These are phyloP conservation scores for Epicampocera succincta DNA, from an alignment of 2,888 invertebrate genomes.

Conservation along the genomic window DNA sequence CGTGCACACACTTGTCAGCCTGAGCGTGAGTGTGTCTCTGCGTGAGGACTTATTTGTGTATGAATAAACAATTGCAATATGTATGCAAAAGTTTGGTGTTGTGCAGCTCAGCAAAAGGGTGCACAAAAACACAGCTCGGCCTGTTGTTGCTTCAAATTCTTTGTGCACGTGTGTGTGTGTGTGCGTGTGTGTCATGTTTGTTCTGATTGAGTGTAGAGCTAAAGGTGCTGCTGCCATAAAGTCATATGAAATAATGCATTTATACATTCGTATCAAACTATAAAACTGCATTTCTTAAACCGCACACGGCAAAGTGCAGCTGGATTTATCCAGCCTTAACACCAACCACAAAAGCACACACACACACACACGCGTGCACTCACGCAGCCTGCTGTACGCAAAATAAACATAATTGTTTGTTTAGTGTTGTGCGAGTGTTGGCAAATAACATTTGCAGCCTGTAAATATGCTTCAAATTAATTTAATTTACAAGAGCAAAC, in stretches of 20 bases:
- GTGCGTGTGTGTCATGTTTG: conserved; percentile 6
- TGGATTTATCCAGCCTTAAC: not conserved
- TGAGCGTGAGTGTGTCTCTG: not conserved
- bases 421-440: conserved; percentile 7
- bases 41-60: conserved; percentile 14
- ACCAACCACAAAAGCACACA: conserved; percentile 44
- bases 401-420: conserved; percentile 39
- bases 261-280: conserved; percentile 23
- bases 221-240: conserved; percentile 36
- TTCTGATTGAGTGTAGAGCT: conserved; percentile 28
- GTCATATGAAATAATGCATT: not conserved
- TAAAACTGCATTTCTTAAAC: conserved; percentile 26
- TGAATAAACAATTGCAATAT: conserved; percentile 27
- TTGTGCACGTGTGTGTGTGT: conserved; percentile 6
- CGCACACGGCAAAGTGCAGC: not conserved
- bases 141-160: conserved; percentile 35
- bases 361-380: conserved; percentile 1
- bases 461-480: conserved; percentile 42
- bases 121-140: conserved; percentile 15
- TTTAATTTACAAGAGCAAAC: conserved; percentile 30
- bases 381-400: conserved; percentile 20
- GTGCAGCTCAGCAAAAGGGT: not conserved
- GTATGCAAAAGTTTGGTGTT: not conserved
- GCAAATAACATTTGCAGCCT: conserved; percentile 29
- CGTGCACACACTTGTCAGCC: not conserved